Conservation (phyloP, 2,888 invertebrate genomes). For the Dryobotodes eremita region DNA sequence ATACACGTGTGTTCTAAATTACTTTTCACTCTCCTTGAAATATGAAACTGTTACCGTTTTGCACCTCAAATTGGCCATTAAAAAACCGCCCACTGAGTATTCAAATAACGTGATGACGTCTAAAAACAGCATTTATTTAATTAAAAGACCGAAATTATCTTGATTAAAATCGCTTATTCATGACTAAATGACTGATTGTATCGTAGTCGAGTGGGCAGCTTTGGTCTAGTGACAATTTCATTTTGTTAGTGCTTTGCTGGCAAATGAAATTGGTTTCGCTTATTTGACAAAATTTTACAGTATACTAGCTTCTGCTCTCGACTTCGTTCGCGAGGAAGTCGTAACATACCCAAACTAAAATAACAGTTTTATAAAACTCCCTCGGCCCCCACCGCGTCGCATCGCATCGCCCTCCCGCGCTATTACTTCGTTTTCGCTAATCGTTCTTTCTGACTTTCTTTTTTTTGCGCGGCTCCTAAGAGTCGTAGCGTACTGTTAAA, state of each 20-base stretch:
- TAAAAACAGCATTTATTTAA: conserved; percentile 66
- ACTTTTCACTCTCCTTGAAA: conserved; percentile 23
- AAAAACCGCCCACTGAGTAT: conserved; percentile 43
- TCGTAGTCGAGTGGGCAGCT: conserved; percentile 52
- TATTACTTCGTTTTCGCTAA: no score
- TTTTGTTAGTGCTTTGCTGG: conserved; percentile 50
- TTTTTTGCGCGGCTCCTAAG: no score
- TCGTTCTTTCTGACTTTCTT: no score
- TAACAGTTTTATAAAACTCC: no score
- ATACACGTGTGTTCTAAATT: conserved; percentile 23
- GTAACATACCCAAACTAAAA: no score
- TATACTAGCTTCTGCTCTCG: neutral
- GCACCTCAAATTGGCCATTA: conserved; percentile 45
- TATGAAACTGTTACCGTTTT: conserved; percentile 24
- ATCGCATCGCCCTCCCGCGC: no score
- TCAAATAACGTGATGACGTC: conserved; percentile 47
- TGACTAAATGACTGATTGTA: conserved; percentile 67
- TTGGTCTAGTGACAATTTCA: conserved; percentile 49
- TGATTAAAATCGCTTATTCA: conserved; percentile 63
- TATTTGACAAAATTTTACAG: conserved; percentile 7
- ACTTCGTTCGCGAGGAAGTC: no score
- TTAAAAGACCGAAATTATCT: conserved; percentile 63
- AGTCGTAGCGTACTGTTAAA: no score
- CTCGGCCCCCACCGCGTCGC: no score
- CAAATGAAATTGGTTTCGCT: conserved; percentile 24